Evolutionary conservation across 2,113 vertebrate genomes (phyloP).

Genomic region (Dasyurus viverrinus): DNA sequence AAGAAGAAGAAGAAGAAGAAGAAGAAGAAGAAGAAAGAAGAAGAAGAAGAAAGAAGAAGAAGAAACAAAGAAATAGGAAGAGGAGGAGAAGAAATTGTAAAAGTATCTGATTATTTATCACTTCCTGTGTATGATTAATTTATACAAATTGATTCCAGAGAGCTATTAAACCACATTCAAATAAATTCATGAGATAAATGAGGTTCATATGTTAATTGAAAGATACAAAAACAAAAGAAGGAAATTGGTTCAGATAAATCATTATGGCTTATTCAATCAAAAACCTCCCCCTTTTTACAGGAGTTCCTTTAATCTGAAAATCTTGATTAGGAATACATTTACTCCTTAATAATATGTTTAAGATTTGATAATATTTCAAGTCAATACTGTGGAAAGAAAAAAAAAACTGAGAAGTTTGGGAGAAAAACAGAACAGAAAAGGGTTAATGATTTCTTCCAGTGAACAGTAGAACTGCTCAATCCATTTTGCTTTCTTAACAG

Average conservation of each 20-base stretch:
- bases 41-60: no score
- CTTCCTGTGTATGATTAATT: conserved; percentile 43
- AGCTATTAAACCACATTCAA: not conserved
- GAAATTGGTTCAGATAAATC: not conserved
- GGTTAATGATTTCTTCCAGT: not conserved
- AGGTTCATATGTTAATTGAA: not conserved
- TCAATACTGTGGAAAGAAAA: not conserved
- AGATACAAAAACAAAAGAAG: not conserved
- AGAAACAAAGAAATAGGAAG: no score
- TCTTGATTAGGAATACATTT: not conserved
- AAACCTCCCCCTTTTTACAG: not conserved
- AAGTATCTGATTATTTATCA: conserved; percentile 45
- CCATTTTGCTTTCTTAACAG: not conserved
- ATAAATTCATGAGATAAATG: not conserved
- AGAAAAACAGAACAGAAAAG: not conserved
- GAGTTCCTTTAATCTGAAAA: not conserved
- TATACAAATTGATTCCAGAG: conserved; percentile 3
- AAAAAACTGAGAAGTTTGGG: not conserved
- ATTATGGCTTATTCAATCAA: not conserved
- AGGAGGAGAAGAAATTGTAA: no score
- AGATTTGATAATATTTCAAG: not conserved
- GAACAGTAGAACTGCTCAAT: not conserved
- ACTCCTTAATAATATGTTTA: not conserved
- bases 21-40: no score
- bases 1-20: no score